Conservation (phyloP, 1,140 invertebrate species). For the Drosophila arawakana region DNA sequence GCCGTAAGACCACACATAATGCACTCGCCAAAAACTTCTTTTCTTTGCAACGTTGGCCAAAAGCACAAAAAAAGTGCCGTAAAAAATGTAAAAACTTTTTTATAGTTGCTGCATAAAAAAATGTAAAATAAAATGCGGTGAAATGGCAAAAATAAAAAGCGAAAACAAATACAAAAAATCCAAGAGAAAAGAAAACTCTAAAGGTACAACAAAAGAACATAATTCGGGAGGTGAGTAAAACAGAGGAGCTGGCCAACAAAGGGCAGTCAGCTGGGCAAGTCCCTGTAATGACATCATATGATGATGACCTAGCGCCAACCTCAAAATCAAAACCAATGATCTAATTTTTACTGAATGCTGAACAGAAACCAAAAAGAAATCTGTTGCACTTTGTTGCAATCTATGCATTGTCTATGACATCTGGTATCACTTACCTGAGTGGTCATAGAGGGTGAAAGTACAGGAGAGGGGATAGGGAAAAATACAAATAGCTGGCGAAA, state of each 20-base stretch:
- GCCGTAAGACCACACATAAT: conserved; percentile 78
- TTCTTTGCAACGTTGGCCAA: conserved; percentile 38
- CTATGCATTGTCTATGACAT: conserved; percentile 26
- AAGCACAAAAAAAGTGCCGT: conserved; percentile 62
- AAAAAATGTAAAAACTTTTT: conserved; percentile 83
- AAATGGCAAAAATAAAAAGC: conserved; percentile 39
- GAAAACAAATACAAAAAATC: background rate
- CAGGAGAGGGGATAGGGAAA: background rate
- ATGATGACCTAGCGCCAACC: conserved; percentile 43
- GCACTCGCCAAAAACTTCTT: conserved; percentile 72
- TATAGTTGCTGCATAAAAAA: conserved; percentile 76
- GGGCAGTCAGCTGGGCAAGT: conserved; percentile 56
- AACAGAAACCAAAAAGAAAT: conserved; percentile 17
- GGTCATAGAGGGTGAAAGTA: background rate
- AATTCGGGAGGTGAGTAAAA: background rate
- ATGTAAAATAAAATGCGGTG: conserved; percentile 75
- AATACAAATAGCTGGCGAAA: conserved; percentile 50
- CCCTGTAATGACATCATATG: conserved; percentile 68
- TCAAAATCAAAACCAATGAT: conserved; percentile 73
- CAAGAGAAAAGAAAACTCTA: conserved; percentile 17
- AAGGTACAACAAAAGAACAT: conserved; percentile 73
- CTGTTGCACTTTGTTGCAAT: conserved; percentile 5
- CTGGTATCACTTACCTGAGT: conserved; percentile 51
- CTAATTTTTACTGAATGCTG: conserved; percentile 71
- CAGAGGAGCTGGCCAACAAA: conserved; percentile 26